Base-by-base conservation (phyloP, 1,140 invertebrate genomes). In the Mercenaria mercenaria region DNA sequence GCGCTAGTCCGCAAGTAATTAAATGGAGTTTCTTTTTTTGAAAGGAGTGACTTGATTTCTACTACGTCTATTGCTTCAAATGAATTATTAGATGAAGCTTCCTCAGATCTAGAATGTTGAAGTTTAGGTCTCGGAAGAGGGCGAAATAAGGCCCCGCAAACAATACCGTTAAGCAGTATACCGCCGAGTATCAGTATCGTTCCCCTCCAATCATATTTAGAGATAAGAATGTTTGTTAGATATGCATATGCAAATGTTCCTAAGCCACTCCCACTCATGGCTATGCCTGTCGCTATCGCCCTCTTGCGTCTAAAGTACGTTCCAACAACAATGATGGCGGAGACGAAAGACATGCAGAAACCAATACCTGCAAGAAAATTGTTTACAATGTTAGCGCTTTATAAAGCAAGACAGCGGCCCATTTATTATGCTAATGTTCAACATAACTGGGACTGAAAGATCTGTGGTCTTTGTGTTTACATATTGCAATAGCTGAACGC, bases 301-400 rank as follows among this genome's bases (percentile, higher is more conserved):
- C 98, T 96, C 97, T 97, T 98, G 95, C 97, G 97, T 95, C 98
- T 98, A 95, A 99, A 99, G 96, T 99, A 99, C 96, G 98, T 98
- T 11, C 98, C 98, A 3, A 98, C 98, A 2, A 94, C 92, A 37
- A 96, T 93, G 29, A 95, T 93, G 43, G 94, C 91, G 2, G 98
- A 97, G 1, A 99, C 98, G 93, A 98, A 98, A 93, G 98, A 98
- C 59, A 99, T 96, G 88, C 98, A 98, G 84, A 99, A 96, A 10
- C 98, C 98, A 91, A 98, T 98, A 2, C 98, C 98, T n/a, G 98
- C 10, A 95, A 95, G n/a, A n/a, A n/a, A n/a, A n/a, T n/a, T n/a
- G n/a, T n/a, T n/a, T n/a, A 76, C 20, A 89, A 41, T n/a, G n/a
- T n/a, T n/a, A n/a, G n/a, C n/a, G 41, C n/a, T n/a, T n/a, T n/a